phyloP scores from a whole-genome alignment of 2,113 vertebrate species.

The Mustela lutreola region DNA sequence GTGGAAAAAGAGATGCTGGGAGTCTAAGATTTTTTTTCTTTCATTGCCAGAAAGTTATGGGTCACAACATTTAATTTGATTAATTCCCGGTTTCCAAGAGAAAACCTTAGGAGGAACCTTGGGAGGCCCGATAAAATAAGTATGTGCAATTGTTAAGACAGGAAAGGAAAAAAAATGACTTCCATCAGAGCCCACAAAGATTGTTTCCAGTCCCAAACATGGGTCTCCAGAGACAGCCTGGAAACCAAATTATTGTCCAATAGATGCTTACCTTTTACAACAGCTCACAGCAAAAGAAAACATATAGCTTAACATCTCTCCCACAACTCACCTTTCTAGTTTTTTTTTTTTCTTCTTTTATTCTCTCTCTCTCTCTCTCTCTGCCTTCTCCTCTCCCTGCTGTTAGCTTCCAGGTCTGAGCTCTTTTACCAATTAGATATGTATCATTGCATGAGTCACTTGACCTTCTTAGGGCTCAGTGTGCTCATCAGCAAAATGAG shows the following conservation, averaged over 20 bases:
- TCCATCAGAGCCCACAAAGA: conserved; percentile 70
- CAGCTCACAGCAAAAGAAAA: conserved; percentile 77
- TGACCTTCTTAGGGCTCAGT: conserved; percentile 4
- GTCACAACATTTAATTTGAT: conserved; percentile 86
- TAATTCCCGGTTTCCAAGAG: conserved; percentile 81
- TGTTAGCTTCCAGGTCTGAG: not conserved
- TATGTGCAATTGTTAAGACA: conserved; percentile 80
- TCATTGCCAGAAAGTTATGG: conserved; percentile 81
- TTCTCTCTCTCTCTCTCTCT: not conserved
- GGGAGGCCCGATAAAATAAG: conserved; percentile 79
- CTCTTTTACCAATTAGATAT: not conserved
- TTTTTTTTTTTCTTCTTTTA: not conserved
- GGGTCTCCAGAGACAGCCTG: conserved; percentile 73
- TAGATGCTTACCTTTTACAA: conserved; percentile 74
- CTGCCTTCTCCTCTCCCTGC: not conserved
- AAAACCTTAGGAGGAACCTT: conserved; percentile 77
- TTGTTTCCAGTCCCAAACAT: conserved; percentile 61
- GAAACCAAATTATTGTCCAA: conserved; percentile 70
- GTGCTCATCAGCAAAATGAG: conserved; percentile 3
- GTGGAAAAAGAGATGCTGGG: conserved; percentile 81
- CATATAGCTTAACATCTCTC: conserved; percentile 65
- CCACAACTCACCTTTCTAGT: not conserved
- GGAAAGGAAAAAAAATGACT: conserved; percentile 78
- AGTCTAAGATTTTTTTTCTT: conserved; percentile 66
- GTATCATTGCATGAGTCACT: not conserved